Conservation (phyloP, 2,888 invertebrate genomes). For the Julus scandinavius region DNA sequence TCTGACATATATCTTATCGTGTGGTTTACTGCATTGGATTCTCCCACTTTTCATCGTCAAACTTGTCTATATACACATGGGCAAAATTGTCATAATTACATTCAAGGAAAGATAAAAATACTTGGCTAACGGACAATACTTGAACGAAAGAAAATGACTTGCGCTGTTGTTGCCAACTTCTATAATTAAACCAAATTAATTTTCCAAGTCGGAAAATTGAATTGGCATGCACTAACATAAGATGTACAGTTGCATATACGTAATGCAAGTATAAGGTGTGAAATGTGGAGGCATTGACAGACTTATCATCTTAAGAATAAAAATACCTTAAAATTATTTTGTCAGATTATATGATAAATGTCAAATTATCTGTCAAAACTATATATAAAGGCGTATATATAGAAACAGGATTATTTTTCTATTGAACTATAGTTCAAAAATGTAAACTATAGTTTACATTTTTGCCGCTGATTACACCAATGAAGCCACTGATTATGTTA, state of each 20-base stretch:
- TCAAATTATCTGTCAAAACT: too few relatives aligned
- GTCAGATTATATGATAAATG: too few relatives aligned
- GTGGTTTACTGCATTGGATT: not conserved
- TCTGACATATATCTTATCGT: not conserved
- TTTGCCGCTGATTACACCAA: too few relatives aligned
- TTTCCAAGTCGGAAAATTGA: not conserved
- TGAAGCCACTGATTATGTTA: not conserved
- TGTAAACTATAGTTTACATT: too few relatives aligned
- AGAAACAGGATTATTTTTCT: not conserved
- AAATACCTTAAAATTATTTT: too few relatives aligned
- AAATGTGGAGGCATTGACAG: too few relatives aligned
- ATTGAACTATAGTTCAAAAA: too few relatives aligned
- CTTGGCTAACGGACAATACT: not conserved
- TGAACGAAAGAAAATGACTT: not conserved
- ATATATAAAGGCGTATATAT: too few relatives aligned
- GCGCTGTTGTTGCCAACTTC: not conserved
- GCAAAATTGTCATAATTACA: not conserved
- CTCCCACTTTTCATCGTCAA: not conserved
- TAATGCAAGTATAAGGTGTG: too few relatives aligned
- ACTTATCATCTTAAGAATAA: too few relatives aligned
- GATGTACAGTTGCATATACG: too few relatives aligned
- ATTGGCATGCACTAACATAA: not conserved
- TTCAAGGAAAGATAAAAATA: not conserved
- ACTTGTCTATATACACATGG: not conserved
- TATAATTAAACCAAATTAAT: slow-evolving; percentile 3